Evolutionary conservation across 2,888 invertebrate species (phyloP).

Genomic region (Halocaridina rubra): DNA sequence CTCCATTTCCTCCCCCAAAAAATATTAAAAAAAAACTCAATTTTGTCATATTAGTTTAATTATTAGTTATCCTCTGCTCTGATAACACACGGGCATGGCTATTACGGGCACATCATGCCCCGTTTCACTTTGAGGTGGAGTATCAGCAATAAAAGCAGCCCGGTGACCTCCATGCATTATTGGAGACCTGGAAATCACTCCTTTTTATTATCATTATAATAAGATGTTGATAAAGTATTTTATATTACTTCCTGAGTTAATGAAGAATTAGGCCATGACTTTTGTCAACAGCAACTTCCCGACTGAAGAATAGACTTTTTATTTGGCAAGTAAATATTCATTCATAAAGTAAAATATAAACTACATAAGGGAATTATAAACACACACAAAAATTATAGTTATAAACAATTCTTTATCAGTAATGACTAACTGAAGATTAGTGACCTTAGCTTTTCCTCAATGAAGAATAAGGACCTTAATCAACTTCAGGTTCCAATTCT

Average conservation of each 20-base stretch:
- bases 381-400: neutral
- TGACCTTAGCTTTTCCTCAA: too few relatives aligned
- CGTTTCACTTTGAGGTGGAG: too few relatives aligned
- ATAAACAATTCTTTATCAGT: neutral
- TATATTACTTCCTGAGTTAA: neutral
- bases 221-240: neutral
- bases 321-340: neutral
- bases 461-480: neutral
- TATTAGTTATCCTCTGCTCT: too few relatives aligned
- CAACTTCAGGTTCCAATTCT: neutral
- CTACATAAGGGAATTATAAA: too few relatives aligned
- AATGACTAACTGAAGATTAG: too few relatives aligned
- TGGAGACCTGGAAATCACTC: neutral
- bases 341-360: too few relatives aligned
- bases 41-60: too few relatives aligned
- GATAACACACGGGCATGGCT: too few relatives aligned
- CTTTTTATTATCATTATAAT: conserved; percentile 10
- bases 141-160: neutral
- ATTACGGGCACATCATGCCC: too few relatives aligned
- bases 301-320: neutral
- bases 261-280: neutral
- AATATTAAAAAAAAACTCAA: too few relatives aligned
- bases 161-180: neutral
- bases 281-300: too few relatives aligned
- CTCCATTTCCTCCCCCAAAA: too few relatives aligned